phyloP scores from a whole-genome alignment of 1,140 invertebrate species.

The Lepidostoma basale region DNA sequence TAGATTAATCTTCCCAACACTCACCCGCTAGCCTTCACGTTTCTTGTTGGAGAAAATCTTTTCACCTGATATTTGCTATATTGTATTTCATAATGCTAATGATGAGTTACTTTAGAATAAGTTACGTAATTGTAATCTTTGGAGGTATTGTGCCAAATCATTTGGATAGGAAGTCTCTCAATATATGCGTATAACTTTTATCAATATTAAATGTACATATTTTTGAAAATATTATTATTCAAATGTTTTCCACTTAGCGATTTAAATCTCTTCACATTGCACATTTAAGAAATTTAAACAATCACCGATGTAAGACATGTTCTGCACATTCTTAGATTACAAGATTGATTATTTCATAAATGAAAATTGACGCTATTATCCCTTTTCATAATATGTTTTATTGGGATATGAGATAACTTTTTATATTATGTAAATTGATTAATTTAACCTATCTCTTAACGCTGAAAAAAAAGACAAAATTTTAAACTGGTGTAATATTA shows the following conservation, averaged over 20 bases:
- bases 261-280: slow-evolving; percentile 1
- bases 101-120: not conserved
- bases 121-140: slow-evolving; percentile 10
- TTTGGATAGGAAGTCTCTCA: slow-evolving; percentile 8
- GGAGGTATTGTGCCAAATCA: slow-evolving; percentile 19
- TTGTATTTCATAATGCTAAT: too few relatives aligned
- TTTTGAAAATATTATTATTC: slow-evolving; percentile 22
- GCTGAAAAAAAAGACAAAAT: too few relatives aligned
- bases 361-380: too few relatives aligned
- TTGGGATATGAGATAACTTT: too few relatives aligned
- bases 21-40: slow-evolving; percentile 14
- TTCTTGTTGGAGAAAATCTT: too few relatives aligned
- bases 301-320: not conserved
- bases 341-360: too few relatives aligned
- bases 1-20: not conserved
- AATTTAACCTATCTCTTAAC: too few relatives aligned
- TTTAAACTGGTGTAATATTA: too few relatives aligned
- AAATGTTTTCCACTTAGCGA: slow-evolving; percentile 2
- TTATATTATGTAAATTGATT: too few relatives aligned
- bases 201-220: slow-evolving; percentile 21
- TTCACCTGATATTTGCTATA: too few relatives aligned
- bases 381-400: too few relatives aligned
- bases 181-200: slow-evolving; percentile 22
- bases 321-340: too few relatives aligned
- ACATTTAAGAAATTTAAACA: slow-evolving; percentile 3